Conservation (phyloP, 1,140 invertebrate species). For the Rhizoglyphus robini region DNA sequence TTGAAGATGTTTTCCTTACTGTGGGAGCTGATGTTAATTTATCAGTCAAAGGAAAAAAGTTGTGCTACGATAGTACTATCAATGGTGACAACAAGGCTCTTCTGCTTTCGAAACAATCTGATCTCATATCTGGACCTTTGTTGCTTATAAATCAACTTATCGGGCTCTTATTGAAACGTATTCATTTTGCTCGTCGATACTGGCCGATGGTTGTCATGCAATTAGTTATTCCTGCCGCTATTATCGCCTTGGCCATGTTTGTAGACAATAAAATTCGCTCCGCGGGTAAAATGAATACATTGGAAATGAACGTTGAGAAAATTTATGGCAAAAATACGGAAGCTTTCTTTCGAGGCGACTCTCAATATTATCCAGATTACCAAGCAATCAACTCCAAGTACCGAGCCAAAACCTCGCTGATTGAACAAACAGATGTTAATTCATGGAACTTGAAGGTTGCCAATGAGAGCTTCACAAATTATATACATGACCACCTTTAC, state of each 20-base stretch:
- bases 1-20: conserved; percentile 76
- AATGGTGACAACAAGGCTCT: neutral
- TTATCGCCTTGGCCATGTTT: conserved; percentile 18
- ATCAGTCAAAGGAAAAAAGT: neutral
- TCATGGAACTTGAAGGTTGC: neutral
- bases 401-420: neutral
- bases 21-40: conserved; percentile 15
- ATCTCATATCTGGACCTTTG: neutral
- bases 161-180: conserved; percentile 25
- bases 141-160: conserved; percentile 18
- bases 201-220: conserved; percentile 22
- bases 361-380: neutral
- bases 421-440: neutral
- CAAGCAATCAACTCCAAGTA: neutral
- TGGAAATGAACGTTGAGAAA: conserved; percentile 18
- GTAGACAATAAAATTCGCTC: neutral
- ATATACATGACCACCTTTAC: neutral
- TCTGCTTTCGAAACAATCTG: neutral
- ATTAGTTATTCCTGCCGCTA: conserved; percentile 22
- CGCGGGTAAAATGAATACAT: neutral
- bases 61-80: neutral
- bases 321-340: conserved; percentile 21
- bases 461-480: neutral
- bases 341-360: conserved; percentile 14
- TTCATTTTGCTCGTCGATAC: conserved; percentile 26